Conservation (phyloP, 2,888 invertebrate genomes). For the Ferdinandea cuprea region DNA sequence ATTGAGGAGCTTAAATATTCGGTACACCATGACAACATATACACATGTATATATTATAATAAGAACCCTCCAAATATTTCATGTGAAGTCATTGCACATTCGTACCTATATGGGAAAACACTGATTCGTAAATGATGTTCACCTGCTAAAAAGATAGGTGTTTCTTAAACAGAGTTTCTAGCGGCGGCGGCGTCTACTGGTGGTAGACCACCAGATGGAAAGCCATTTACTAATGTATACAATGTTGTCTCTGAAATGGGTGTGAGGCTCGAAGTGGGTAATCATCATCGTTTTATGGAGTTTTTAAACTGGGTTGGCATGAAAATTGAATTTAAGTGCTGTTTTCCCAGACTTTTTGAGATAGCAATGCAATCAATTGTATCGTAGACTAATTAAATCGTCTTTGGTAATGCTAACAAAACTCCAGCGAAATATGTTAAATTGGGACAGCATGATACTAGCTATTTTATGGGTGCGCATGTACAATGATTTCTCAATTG, state of each 20-base stretch:
- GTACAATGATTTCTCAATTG: too few species aligned
- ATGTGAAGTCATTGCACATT: not conserved
- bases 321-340: slow-evolving; percentile 38
- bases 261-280: slow-evolving; percentile 16
- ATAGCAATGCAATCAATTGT: not conserved
- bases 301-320: slow-evolving; percentile 46
- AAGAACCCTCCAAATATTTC: not conserved
- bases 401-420: slow-evolving; percentile 25
- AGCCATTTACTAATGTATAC: not conserved
- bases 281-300: slow-evolving; percentile 59
- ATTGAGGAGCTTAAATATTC: not conserved
- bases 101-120: not conserved
- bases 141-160: not conserved
- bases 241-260: slow-evolving; percentile 24
- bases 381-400: slow-evolving; percentile 17
- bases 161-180: not conserved
- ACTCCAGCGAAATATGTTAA: slow-evolving; percentile 2
- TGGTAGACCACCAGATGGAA: not conserved
- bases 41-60: not conserved
- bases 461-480: not conserved
- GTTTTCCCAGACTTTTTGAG: slow-evolving; percentile 31
- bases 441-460: not conserved
- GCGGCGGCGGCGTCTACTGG: not conserved
- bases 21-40: not conserved
- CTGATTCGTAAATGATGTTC: slow-evolving; percentile 13